Percentiles rank a stretch among this genome's conserved stretches.
Evolutionary conservation across 2,888 invertebrate genomes (phyloP).

Genomic region (Polia nebulosa): DNA sequence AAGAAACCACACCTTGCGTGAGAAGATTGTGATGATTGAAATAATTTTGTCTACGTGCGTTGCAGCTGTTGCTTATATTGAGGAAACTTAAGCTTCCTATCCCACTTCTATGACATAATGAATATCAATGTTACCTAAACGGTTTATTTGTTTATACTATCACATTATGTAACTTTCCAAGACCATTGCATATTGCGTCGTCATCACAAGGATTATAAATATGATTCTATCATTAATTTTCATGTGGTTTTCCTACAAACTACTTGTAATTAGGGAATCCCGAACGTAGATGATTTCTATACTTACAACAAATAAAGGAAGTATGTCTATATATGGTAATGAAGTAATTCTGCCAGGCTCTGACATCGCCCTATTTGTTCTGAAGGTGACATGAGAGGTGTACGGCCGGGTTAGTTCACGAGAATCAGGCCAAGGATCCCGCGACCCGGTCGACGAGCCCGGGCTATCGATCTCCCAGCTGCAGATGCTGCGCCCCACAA

Average conservation of each 20-base stretch:
- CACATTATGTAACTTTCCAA: background rate
- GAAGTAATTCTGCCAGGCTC: conserved; percentile 15
- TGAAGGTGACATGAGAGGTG: conserved; percentile 57
- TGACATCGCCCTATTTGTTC: conserved; percentile 50
- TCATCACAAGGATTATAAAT: conserved; percentile 8
- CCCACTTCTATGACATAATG: background rate
- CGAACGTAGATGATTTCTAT: conserved; percentile 22
- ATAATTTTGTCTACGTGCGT: background rate
- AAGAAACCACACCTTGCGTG: background rate
- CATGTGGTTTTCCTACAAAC: conserved; percentile 51
- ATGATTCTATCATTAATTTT: conserved; percentile 4
- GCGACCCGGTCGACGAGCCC: conserved; percentile 73
- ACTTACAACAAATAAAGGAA: conserved; percentile 12
- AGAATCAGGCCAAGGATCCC: conserved; percentile 84
- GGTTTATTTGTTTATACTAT: background rate
- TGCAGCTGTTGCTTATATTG: no score
- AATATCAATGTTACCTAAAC: background rate
- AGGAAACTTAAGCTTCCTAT: no score
- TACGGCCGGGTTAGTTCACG: conserved; percentile 57
- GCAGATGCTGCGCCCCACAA: conserved; percentile 68
- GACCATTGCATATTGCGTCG: background rate
- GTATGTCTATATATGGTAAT: conserved; percentile 16
- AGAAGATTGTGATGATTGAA: background rate
- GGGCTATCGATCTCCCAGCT: conserved; percentile 79
- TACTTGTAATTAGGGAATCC: conserved; percentile 49